Evolutionary conservation across 2,113 vertebrate genomes (phyloP), one percentile per base, ranked within the genome.

Genomic region (Hoplias malabaricus): DNA sequence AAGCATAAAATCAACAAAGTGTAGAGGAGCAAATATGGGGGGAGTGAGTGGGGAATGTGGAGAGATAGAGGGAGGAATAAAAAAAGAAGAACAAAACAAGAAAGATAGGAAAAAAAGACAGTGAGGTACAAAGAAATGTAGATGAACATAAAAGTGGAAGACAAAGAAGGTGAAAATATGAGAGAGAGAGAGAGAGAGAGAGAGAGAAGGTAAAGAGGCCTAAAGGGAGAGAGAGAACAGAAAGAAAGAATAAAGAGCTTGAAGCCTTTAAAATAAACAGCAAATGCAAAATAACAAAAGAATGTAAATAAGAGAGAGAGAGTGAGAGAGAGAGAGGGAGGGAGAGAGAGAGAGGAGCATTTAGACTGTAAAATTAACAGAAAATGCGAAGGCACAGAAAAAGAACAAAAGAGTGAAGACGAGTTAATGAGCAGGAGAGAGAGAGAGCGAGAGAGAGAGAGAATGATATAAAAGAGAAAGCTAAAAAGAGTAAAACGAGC

Each of bases 281-380:
- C n/a, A n/a, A n/a, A n/a, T n/a, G n/a, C n/a, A n/a, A n/a, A n/a
- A n/a, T n/a, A n/a, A n/a, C n/a, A n/a, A n/a, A n/a, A n/a, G n/a
- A n/a, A n/a, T n/a, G n/a, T n/a, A n/a, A n/a, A n/a, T n/a, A n/a
- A 6, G 46, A 48, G 5, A 2, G 19, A 48, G 46, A 19, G 16
- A 48, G 19, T 6, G 46, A 48, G 19, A n/a, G 46, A 19, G 19
- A 48, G 46, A 48, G 43, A 8, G 14, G 19, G 1, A 2, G 19
- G 19, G 5, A 7, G 43, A 46, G 12, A 8, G 13, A 46, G 5
- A 46, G 5, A 2, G 62, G 61, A 62, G 25, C 40, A 3, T 36
- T 54, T 50, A 59, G 42, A 43, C 16, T 33, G 25, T n/a, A n/a
- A 62, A 63, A 74, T 48, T 33, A 50, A 21, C 72, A 74, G 62